These are phyloP conservation scores for Crocodylus rhombifer DNA, from an alignment of 2,797 vertebrate species.

Conservation along the genomic window DNA sequence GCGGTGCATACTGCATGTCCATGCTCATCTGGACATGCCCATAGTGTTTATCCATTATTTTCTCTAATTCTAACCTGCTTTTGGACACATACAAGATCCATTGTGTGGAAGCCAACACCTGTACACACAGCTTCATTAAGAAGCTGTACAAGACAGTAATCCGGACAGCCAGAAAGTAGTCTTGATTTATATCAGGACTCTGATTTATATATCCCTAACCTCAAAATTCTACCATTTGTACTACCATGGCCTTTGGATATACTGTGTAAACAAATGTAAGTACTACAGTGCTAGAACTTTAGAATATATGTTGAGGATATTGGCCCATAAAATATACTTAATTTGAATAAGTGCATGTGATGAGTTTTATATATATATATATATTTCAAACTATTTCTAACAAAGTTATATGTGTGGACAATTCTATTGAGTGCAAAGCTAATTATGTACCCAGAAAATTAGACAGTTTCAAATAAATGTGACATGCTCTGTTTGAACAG, in stretches of 20 bases:
- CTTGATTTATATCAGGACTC: background rate
- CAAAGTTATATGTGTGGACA: background rate
- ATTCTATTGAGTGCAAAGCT: background rate
- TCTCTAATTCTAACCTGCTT: background rate
- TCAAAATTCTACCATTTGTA: background rate
- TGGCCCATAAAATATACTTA: background rate
- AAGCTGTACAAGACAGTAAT: background rate
- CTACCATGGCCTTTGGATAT: background rate
- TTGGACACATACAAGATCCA: background rate
- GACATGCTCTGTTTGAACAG: background rate
- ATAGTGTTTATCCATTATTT: too few relatives aligned
- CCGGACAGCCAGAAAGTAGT: background rate
- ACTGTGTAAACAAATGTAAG: background rate
- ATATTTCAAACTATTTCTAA: slow-evolving; percentile 1
- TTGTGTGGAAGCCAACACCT: background rate
- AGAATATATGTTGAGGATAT: background rate
- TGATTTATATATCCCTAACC: background rate
- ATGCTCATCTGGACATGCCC: too few relatives aligned
- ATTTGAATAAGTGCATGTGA: slow-evolving; percentile 22
- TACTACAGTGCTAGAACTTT: background rate
- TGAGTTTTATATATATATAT: background rate
- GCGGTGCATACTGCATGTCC: too few relatives aligned
- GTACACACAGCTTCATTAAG: background rate
- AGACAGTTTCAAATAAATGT: background rate
- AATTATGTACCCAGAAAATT: background rate